A percentile compares a stretch with the other conserved stretches of the same genome.
Evolutionary conservation across 2,888 invertebrate species (phyloP).

Genomic region (Melieria picta): DNA sequence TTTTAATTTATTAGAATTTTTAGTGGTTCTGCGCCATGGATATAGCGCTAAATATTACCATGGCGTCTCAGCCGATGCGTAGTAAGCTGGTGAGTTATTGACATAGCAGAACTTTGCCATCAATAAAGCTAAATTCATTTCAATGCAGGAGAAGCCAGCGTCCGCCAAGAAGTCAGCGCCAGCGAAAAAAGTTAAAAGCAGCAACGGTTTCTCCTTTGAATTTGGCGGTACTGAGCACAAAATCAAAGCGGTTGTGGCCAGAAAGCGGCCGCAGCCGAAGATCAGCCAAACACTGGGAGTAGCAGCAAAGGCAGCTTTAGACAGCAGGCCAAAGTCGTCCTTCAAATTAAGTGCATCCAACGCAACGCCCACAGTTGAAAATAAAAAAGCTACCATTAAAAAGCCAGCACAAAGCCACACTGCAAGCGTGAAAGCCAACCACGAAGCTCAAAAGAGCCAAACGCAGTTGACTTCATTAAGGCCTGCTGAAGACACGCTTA

Average conservation of each 20-base stretch:
- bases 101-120: not conserved
- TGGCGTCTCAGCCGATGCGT: slow-evolving; percentile 39
- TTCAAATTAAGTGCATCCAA: slow-evolving; percentile 28
- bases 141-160: no score
- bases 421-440: not conserved
- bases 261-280: slow-evolving; percentile 47
- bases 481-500: slow-evolving; percentile 41
- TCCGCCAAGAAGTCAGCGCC: no score
- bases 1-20: not conserved
- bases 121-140: not conserved
- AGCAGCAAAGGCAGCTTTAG: not conserved
- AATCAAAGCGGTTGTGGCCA: slow-evolving; percentile 61
- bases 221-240: slow-evolving; percentile 53
- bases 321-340: no score
- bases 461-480: slow-evolving; percentile 1
- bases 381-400: not conserved
- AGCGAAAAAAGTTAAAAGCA: not conserved
- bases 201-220: slow-evolving; percentile 52
- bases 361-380: slow-evolving; percentile 1
- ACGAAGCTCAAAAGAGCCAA: not conserved
- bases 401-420: not conserved
- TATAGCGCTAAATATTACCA: slow-evolving; percentile 54
- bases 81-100: slow-evolving; percentile 47
- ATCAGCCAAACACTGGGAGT: not conserved
- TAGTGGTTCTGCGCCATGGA: slow-evolving; percentile 42